Base-by-base conservation (phyloP, 2,113 vertebrate genomes). In the Haliaeetus leucogaster region DNA sequence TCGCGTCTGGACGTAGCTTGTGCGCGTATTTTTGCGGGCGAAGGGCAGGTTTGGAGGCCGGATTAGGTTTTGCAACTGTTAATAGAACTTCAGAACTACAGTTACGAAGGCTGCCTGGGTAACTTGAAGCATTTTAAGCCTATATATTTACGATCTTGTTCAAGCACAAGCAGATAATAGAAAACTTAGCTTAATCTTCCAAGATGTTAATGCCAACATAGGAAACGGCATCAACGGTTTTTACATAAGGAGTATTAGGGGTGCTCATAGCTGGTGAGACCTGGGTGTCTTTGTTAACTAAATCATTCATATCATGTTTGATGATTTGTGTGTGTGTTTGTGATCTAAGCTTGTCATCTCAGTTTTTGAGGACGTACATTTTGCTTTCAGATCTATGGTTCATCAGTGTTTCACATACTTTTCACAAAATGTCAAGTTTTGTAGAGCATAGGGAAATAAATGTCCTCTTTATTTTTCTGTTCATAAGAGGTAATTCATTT, bases 11-110 rank as follows among this genome's bases (percentile, higher is more conserved):
- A 2, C 5, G 77, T 13, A 3, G 36, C 5, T 56, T 5, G 36
- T 42, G 85, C 50, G 1, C 32, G 1, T 12, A 2, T 5, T 25
- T 10, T 55, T 32, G 50, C 29, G 36, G 53, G 68, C 53, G 11
- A 11, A 6, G 40, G 36, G 50, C 65, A 1, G 52, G 21, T 6
- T 3, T 5, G 88, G 43, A 4, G 63, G 27, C 52, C 8, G 84
- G 30, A 6, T 3, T 5, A 5, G 61, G 27, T 4, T 32, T 30
- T 11, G 29, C 52, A 11, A 0, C 4, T 43, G 73, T 4, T 13
- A 0, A 3, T 32, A 23, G 22, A 27, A 1, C 40, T 10, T 38
- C 4, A 0, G n/a, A 4, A 11, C 9, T n/a, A 0, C 15, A 12
- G 30, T 4, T 27, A 4, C 0, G 14, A 6, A 23, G 32, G 15